Conservation (phyloP, 2,888 invertebrate species). For the Drosophila pseudotakahashii region DNA sequence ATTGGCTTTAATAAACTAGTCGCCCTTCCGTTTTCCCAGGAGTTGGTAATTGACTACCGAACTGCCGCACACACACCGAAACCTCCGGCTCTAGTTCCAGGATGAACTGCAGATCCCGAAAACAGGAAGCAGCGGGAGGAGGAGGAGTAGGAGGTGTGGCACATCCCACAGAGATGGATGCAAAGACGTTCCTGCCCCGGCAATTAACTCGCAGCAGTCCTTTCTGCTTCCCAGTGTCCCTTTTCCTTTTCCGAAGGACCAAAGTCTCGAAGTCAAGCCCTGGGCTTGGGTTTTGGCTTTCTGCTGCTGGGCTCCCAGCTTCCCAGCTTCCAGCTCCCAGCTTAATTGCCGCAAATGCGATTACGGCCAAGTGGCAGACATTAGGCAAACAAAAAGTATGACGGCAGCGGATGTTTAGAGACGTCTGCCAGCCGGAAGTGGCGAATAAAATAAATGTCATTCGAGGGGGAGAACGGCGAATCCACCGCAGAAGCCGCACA, state of each 20-base stretch:
- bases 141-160: not conserved
- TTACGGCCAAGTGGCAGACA: constrained; percentile 83
- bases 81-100: constrained; percentile 2
- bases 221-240: constrained; percentile 22
- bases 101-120: constrained; percentile 12
- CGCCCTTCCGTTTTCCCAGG: constrained; percentile 1
- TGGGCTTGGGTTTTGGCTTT: constrained; percentile 41
- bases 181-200: constrained; percentile 59
- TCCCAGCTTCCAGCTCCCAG: constrained; percentile 58
- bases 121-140: constrained; percentile 2
- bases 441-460: constrained; percentile 78
- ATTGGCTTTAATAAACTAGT: constrained; percentile 10
- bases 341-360: constrained; percentile 84
- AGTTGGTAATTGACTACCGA: constrained; percentile 15
- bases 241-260: not conserved
- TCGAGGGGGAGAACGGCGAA: constrained; percentile 29
- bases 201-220: constrained; percentile 59
- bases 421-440: constrained; percentile 75
- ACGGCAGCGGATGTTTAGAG: constrained; percentile 71
- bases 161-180: constrained; percentile 13
- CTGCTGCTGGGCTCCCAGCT: no score
- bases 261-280: constrained; percentile 68
- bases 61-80: constrained; percentile 15
- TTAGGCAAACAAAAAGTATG: constrained; percentile 78
- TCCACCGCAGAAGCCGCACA: constrained; percentile 63